Base-by-base conservation (phyloP, 2,888 invertebrate genomes). In the Spicauda simplicius region DNA sequence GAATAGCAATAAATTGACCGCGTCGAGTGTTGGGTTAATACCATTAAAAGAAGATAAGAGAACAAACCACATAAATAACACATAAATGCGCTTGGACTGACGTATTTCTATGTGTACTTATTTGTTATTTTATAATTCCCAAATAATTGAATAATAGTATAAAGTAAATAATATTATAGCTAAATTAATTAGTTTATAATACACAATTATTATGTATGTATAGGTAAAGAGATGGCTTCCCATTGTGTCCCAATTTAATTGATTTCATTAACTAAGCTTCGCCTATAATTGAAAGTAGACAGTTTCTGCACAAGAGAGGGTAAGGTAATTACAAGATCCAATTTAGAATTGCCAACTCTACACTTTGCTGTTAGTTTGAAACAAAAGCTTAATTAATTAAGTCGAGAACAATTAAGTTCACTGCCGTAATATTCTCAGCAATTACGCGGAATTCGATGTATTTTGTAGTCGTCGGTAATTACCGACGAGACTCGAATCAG, bases 331-430 rank as follows among this genome's bases (percentile, higher is more conserved):
- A 93, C 92, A 91, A 91, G 92, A 93, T 91, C 92, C 92, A 93
- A 93, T 93, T 93, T 92, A 91, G 92, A 91, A 91, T 92, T 93
- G 92, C 92, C 92, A 91, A 91, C 91, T 93, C 91, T 92, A 93
- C 92, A 92, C 91, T 91, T 91, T 91, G 91, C 92, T 91, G 92
- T 90, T 92, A 93, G 93, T 93, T 93, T 91, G 91, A 92, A 92
- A 93, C 93, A 93, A 92, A 91, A 92, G 91, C 92, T 93, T 92
- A 93, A 93, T 92, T 93, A 93, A 93, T 93, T 93, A 92, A 91
- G 91, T 91, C 91, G 90, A 90, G 91, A 93, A 93, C 93, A 93
- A 93, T 93, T 93, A 92, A 92, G 91, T 89, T 91, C 89, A 88
- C 85, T 88, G 90, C 88, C 88, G 90, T 91, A 91, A 91, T 91